phyloP scores from a whole-genome alignment of 2,888 invertebrate genomes.

The Ptychoptera albimana region DNA sequence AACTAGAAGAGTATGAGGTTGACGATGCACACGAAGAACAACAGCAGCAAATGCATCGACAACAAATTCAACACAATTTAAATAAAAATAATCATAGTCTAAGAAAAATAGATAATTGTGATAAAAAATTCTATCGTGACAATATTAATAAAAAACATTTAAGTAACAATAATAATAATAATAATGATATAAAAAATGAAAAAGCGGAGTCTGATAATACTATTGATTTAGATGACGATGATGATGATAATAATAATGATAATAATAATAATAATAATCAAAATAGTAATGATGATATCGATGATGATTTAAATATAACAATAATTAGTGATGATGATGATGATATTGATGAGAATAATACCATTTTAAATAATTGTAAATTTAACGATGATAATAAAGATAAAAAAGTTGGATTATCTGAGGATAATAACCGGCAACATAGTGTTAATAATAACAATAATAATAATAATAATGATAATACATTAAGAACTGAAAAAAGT shows the following conservation, averaged over 20 bases:
- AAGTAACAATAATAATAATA: neutral
- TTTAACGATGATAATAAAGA: neutral
- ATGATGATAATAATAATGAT: neutral
- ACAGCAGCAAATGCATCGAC: no score
- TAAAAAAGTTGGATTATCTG: neutral
- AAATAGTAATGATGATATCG: neutral
- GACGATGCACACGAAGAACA: no score
- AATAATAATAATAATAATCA: neutral
- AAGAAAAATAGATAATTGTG: no score
- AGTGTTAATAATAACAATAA: neutral
- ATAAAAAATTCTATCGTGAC: neutral
- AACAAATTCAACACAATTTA: no score
- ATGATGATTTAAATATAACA: neutral
- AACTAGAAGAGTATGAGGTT: no score
- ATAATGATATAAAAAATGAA: neutral
- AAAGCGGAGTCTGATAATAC: neutral
- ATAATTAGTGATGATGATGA: neutral
- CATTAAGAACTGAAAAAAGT: slow-evolving; percentile 9
- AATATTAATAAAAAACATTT: slow-evolving; percentile 1
- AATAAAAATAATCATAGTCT: no score
- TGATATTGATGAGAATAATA: neutral
- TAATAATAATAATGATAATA: slow-evolving; percentile 4
- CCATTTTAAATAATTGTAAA: neutral
- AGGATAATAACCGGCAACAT: neutral
- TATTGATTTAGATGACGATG: neutral